These are phyloP conservation scores for Lophochroa leadbeateri DNA, from an alignment of 2,113 vertebrate species.

Conservation along the genomic window DNA sequence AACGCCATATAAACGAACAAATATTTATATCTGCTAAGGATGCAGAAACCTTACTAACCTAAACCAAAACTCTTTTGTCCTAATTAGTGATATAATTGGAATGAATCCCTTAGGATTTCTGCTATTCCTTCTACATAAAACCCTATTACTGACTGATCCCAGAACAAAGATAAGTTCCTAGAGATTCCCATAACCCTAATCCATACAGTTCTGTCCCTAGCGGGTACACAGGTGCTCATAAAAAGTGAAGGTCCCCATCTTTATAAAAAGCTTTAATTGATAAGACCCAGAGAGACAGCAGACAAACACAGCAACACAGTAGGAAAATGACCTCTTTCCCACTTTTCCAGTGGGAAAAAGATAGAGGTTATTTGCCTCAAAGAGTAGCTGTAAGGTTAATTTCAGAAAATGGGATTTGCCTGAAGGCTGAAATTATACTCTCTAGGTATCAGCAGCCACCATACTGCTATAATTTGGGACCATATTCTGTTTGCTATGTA, in stretches of 20 bases:
- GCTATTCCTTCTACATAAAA: conserved; percentile 39
- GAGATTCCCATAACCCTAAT: conserved; percentile 58
- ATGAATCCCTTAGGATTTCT: conserved; percentile 46
- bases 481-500: background rate
- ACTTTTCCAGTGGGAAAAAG: conserved; percentile 5
- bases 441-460: background rate
- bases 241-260: conserved; percentile 19
- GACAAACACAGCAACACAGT: background rate
- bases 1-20: background rate
- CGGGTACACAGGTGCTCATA: conserved; percentile 61
- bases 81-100: conserved; percentile 51
- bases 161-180: conserved; percentile 52
- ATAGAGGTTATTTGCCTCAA: conserved; percentile 13
- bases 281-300: background rate
- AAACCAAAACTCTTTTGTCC: conserved; percentile 27
- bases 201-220: conserved; percentile 8
- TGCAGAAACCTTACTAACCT: background rate
- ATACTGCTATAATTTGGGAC: background rate
- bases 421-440: background rate
- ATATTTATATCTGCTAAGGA: conserved; percentile 1
- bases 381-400: background rate
- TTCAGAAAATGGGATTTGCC: conserved; percentile 15
- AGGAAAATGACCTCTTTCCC: background rate
- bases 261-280: conserved; percentile 54
- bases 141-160: conserved; percentile 49